A percentile compares a stretch with the other conserved stretches of the same genome.
These are phyloP conservation scores for Patiria pectinifera DNA, from an alignment of 53 echinoderm and acorn worm species.

Conservation along the genomic window DNA sequence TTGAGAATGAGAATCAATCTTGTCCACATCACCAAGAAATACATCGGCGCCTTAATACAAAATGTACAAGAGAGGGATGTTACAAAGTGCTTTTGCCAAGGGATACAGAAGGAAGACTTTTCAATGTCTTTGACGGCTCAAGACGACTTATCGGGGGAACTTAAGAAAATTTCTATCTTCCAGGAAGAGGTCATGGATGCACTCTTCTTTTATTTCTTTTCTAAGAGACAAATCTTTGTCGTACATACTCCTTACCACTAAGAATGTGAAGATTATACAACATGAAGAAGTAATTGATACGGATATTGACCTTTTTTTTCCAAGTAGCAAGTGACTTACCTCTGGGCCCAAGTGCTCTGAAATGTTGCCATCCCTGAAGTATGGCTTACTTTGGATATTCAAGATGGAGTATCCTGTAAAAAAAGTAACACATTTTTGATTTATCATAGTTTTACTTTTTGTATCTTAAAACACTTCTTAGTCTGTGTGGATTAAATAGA, in stretches of 20 bases:
- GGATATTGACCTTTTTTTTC: neutral
- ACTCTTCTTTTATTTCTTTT: neutral
- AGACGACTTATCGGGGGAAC: neutral
- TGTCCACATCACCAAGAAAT: neutral
- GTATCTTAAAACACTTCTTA: too few relatives aligned
- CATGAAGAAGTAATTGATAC: neutral
- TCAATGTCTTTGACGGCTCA: neutral
- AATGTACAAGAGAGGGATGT: neutral
- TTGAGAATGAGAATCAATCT: neutral
- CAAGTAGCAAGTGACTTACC: conserved; percentile 61
- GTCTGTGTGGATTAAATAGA: too few relatives aligned
- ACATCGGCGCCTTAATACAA: neutral
- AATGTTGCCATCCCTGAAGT: conserved; percentile 78
- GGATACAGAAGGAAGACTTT: neutral
- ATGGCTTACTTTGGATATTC: conserved; percentile 75
- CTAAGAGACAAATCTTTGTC: too few relatives aligned
- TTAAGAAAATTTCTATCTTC: neutral
- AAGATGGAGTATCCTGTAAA: conserved; percentile 78
- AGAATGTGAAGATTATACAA: neutral
- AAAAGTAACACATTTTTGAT: neutral
- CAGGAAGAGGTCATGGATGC: neutral
- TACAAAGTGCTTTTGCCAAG: conserved; percentile 32
- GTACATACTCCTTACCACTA: too few relatives aligned
- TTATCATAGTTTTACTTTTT: too few relatives aligned
- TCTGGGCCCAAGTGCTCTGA: conserved; percentile 68